Percentiles rank a stretch among this genome's conserved stretches.
Conservation (phyloP, 2,113 vertebrate genomes). For the Actenoides lindsayi region DNA sequence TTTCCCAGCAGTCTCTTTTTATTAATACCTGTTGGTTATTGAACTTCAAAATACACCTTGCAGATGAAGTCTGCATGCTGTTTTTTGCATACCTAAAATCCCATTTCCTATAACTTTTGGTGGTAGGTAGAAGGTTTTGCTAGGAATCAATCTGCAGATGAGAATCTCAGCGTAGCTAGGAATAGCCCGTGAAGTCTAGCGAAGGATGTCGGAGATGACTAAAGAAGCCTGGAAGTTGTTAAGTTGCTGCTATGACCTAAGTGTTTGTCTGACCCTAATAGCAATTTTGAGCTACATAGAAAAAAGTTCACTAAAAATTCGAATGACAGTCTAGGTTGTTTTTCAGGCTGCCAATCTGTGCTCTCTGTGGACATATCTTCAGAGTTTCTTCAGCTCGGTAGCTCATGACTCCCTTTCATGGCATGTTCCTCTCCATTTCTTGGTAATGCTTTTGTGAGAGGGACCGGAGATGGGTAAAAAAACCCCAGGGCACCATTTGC, state of each 20-base stretch:
- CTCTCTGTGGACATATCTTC: not conserved
- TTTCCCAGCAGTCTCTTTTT: not conserved
- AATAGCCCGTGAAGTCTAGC: not conserved
- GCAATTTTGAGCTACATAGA: not conserved
- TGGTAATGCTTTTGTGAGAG: not conserved
- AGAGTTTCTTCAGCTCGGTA: not conserved
- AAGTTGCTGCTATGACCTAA: not conserved
- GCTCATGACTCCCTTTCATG: not conserved
- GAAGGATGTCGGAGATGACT: not conserved
- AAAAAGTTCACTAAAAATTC: not conserved
- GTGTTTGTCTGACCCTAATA: not conserved
- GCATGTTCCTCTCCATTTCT: not conserved
- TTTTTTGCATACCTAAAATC: not conserved
- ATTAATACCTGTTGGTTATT: not conserved
- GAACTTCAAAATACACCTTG: not conserved
- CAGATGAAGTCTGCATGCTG: not conserved
- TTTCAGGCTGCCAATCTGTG: not conserved
- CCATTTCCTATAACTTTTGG: not conserved
- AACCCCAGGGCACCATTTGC: not conserved
- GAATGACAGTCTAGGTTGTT: not conserved
- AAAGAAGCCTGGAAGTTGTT: not conserved
- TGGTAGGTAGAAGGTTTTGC: not conserved
- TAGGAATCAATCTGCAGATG: not conserved
- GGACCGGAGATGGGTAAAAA: not conserved
- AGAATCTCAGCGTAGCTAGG: not conserved